These are phyloP conservation scores for Atta colombica DNA, from an alignment of 1,140 invertebrate species.

Conservation along the genomic window DNA sequence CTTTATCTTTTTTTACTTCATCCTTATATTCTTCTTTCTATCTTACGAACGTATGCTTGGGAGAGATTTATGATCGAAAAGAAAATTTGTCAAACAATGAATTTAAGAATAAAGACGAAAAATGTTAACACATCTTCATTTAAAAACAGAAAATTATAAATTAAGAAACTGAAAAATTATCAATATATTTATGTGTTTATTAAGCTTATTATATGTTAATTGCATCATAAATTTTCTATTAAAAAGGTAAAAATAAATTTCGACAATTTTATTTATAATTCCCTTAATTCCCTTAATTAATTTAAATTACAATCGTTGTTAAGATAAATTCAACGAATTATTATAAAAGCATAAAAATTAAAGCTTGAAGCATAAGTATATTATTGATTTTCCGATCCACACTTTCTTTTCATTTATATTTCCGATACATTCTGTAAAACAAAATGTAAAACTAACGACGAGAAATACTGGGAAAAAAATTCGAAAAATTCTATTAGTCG, in stretches of 20 bases:
- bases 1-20: no score
- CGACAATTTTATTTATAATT: neutral
- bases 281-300: neutral
- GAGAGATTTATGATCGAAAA: no score
- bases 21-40: no score
- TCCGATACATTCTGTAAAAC: neutral
- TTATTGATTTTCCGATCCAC: neutral
- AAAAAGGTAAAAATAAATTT: neutral
- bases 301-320: neutral
- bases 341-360: neutral
- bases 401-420: neutral
- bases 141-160: neutral
- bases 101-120: neutral
- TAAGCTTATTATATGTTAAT: neutral
- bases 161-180: neutral
- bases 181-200: neutral
- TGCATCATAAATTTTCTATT: neutral
- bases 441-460: neutral
- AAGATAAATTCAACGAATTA: neutral
- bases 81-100: neutral
- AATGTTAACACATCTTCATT: neutral
- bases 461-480: neutral
- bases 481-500: neutral
- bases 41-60: no score
- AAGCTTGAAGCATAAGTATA: neutral